Conservation (phyloP, 2,888 invertebrate species). For the Pemphredon lugubris region DNA sequence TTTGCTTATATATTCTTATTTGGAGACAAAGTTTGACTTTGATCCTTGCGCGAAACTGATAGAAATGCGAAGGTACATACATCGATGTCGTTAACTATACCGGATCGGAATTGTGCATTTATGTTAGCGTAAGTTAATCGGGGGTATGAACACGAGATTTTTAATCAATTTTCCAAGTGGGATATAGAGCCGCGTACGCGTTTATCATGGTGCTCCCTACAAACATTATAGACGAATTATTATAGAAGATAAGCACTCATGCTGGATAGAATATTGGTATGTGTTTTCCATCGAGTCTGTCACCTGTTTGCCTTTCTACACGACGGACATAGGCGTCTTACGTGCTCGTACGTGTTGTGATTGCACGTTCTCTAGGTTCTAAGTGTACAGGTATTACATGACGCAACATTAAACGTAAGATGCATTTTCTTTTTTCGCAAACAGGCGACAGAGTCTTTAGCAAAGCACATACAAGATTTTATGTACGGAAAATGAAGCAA, state of each 20-base stretch:
- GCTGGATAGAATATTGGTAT: conserved; percentile 69
- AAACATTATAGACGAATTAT: conserved; percentile 71
- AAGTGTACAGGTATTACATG: conserved; percentile 74
- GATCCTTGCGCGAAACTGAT: conserved; percentile 47
- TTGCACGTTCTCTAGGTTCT: conserved; percentile 70
- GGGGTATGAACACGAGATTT: conserved; percentile 64
- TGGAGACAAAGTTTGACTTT: conserved; percentile 48
- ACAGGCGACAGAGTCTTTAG: conserved; percentile 56
- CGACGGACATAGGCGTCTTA: conserved; percentile 48
- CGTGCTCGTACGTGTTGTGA: conserved; percentile 46
- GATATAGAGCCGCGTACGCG: conserved; percentile 61
- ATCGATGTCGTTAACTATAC: conserved; percentile 37
- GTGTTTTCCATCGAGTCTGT: conserved; percentile 64
- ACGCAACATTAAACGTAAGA: conserved; percentile 52
- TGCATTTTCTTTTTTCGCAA: conserved; percentile 49
- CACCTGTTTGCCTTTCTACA: conserved; percentile 51
- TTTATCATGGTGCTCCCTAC: conserved; percentile 72
- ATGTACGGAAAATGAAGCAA: conserved; percentile 64
- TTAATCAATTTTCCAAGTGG: conserved; percentile 72
- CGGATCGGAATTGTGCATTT: conserved; percentile 64
- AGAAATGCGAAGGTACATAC: conserved; percentile 30
- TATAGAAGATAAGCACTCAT: conserved; percentile 67
- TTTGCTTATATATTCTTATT: conserved; percentile 61
- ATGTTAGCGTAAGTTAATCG: conserved; percentile 63
- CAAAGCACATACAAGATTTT: conserved; percentile 62